phyloP scores from a whole-genome alignment of 2,797 vertebrate genomes.

The Geotria australis region DNA sequence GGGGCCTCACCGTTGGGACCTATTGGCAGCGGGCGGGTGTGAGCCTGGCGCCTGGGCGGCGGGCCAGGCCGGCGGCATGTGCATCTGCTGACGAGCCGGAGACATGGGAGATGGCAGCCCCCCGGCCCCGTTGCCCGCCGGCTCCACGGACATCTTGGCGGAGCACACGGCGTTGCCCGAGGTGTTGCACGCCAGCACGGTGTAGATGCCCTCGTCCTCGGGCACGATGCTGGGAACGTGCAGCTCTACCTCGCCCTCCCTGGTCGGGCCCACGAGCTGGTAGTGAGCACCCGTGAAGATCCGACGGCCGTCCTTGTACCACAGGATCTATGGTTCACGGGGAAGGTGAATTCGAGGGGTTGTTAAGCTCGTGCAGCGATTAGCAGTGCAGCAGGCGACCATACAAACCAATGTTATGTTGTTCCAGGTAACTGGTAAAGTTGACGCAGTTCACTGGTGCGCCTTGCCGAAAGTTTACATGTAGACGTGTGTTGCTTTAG shows the following conservation, averaged over 20 bases:
- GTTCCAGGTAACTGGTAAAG: not conserved
- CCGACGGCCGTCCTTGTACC: conserved; percentile 89
- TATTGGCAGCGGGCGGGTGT: too few species aligned
- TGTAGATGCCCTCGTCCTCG: conserved; percentile 89
- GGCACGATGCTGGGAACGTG: conserved; percentile 47
- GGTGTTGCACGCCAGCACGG: conserved; percentile 50
- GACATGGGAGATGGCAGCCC: too few species aligned
- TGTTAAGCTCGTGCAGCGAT: too few species aligned
- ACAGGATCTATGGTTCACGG: conserved; percentile 31
- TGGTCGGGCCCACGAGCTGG: conserved; percentile 41
- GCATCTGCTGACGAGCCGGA: too few species aligned
- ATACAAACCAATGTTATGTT: not conserved
- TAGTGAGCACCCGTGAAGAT: conserved; percentile 35
- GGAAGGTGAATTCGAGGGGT: too few species aligned
- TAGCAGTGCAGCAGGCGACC: not conserved
- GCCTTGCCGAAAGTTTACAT: not conserved
- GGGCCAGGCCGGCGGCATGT: too few species aligned
- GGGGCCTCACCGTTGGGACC: too few species aligned
- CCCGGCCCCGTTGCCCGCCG: too few species aligned
- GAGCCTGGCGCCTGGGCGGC: too few species aligned
- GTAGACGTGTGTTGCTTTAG: too few species aligned
- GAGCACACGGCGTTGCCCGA: conserved; percentile 80
- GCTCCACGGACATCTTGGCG: conserved; percentile 48
- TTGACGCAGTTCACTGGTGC: too few species aligned
- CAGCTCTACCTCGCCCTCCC: conserved; percentile 56